These are phyloP conservation scores for Sigmodon hispidus DNA, from an alignment of 2,113 vertebrate genomes.

Conservation along the genomic window DNA sequence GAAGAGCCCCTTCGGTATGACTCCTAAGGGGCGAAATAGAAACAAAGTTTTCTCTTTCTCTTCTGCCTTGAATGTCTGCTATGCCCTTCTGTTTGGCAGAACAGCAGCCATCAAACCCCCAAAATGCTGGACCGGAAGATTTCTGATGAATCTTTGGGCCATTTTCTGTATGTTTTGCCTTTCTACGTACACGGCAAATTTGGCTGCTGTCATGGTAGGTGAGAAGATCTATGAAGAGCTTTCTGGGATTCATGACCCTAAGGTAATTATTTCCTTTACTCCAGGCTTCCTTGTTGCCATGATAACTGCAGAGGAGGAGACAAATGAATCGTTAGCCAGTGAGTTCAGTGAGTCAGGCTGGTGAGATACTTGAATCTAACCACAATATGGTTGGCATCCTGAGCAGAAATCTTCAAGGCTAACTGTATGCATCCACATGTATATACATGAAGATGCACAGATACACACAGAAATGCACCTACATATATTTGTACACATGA, in stretches of 20 bases:
- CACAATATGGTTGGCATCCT: background rate
- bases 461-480: background rate
- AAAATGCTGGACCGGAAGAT: slow-evolving; percentile 92
- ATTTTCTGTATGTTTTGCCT: slow-evolving; percentile 93
- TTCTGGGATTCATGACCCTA: slow-evolving; percentile 93
- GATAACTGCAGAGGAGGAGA: background rate
- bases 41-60: slow-evolving; percentile 92
- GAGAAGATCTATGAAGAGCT: slow-evolving; percentile 94
- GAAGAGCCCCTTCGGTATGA: slow-evolving; percentile 93
- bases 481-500: background rate
- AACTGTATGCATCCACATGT: background rate
- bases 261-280: slow-evolving; percentile 86
- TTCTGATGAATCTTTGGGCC: slow-evolving; percentile 94
- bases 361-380: background rate
- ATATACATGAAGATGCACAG: background rate
- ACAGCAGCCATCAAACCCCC: slow-evolving; percentile 91
- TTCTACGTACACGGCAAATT: slow-evolving; percentile 91
- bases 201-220: slow-evolving; percentile 93
- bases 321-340: background rate
- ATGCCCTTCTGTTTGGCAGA: slow-evolving; percentile 91
- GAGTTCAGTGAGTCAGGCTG: background rate
- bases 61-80: slow-evolving; percentile 91
- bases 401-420: background rate
- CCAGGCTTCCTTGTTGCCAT: slow-evolving; percentile 48
- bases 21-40: slow-evolving; percentile 89